phyloP scores from a whole-genome alignment of 2,888 invertebrate species.

The Ectobius pallidus region DNA sequence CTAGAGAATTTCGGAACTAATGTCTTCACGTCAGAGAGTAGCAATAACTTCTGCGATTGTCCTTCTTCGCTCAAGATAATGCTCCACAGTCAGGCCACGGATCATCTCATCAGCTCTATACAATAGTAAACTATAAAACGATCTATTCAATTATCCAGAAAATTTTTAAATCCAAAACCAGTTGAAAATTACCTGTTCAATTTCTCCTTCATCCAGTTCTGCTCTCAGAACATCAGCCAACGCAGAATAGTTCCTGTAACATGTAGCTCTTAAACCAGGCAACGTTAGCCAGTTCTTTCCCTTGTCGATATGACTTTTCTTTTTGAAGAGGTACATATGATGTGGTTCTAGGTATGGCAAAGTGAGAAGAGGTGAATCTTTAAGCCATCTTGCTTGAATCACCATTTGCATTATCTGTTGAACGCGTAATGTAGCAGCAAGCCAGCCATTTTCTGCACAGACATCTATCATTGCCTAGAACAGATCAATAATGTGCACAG shows the following conservation, averaged over 20 bases:
- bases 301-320: not conserved
- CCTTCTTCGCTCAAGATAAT: too few relatives aligned
- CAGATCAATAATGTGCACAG: slow-evolving; percentile 36
- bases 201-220: slow-evolving; percentile 70
- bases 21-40: too few relatives aligned
- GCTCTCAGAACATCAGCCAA: slow-evolving; percentile 66
- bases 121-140: too few relatives aligned
- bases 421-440: slow-evolving; percentile 77
- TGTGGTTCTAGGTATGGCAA: slow-evolving; percentile 76
- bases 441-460: slow-evolving; percentile 88
- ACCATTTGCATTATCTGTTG: slow-evolving; percentile 87
- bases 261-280: slow-evolving; percentile 64
- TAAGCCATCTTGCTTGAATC: slow-evolving; percentile 89
- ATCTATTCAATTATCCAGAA: too few relatives aligned
- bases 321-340: slow-evolving; percentile 29
- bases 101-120: too few relatives aligned
- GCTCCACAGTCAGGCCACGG: too few relatives aligned
- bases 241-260: slow-evolving; percentile 63
- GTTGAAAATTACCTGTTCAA: slow-evolving; percentile 71
- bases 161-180: too few relatives aligned
- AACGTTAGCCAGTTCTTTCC: slow-evolving; percentile 51
- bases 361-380: slow-evolving; percentile 73
- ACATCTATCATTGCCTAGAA: slow-evolving; percentile 95
- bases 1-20: too few relatives aligned
- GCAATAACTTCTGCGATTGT: too few relatives aligned